These are phyloP conservation scores for Hiodon tergisus DNA, from an alignment of 2,113 vertebrate species.

Conservation along the genomic window DNA sequence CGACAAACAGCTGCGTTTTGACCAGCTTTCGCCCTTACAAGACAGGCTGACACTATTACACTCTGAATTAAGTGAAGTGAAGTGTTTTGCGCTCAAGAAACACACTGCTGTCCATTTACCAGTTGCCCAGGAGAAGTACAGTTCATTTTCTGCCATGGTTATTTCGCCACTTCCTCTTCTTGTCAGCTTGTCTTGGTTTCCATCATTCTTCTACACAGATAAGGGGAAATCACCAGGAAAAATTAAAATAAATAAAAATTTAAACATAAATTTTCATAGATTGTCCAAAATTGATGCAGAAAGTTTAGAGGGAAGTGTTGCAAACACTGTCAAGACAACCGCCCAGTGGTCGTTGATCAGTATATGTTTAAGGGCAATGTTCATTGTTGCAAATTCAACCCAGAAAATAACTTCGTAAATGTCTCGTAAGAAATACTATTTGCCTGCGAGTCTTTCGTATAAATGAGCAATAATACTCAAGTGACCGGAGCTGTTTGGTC, in stretches of 20 bases:
- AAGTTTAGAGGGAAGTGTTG: too few species aligned
- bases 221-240: constrained; percentile 37
- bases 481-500: too few species aligned
- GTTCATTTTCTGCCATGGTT: constrained; percentile 72
- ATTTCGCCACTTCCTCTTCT: constrained; percentile 32
- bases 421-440: too few species aligned
- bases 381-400: too few species aligned
- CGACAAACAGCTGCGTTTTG: constrained; percentile 6
- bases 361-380: too few species aligned
- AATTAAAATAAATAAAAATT: constrained; percentile 26
- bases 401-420: too few species aligned
- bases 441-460: too few species aligned
- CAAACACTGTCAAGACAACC: too few species aligned
- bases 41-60: neutral
- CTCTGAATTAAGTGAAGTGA: neutral
- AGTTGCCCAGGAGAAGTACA: constrained; percentile 74
- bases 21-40: neutral
- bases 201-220: constrained; percentile 47
- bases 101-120: constrained; percentile 39
- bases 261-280: too few species aligned
- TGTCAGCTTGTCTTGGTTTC: constrained; percentile 35
- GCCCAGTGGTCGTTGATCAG: too few species aligned
- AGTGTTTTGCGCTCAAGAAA: neutral
- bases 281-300: too few species aligned
- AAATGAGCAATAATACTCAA: too few species aligned